phyloP scores from a whole-genome alignment of 2,797 vertebrate species.

The Sebastes minor region DNA sequence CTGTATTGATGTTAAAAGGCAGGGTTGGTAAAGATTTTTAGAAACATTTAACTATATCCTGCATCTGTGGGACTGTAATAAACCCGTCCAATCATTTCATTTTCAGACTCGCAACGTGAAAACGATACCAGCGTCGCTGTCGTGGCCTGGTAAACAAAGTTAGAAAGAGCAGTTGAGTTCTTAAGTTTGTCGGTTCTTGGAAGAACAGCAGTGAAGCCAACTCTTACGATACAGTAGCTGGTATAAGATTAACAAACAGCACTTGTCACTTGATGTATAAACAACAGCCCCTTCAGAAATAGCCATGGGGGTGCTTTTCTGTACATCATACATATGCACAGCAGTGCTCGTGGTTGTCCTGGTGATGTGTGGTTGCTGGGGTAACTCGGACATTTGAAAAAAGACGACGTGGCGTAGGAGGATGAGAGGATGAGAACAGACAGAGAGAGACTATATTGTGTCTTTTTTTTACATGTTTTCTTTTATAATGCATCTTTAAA shows the following conservation, averaged over 20 bases:
- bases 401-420: not conserved
- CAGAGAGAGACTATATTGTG: not conserved
- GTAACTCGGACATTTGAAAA: constrained; percentile 41
- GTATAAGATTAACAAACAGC: not conserved
- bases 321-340: constrained; percentile 20
- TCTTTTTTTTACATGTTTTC: not conserved
- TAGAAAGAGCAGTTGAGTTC: not conserved
- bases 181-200: not conserved
- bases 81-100: no score
- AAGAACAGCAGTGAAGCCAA: not conserved
- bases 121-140: not conserved
- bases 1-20: not conserved
- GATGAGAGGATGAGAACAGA: constrained; percentile 4
- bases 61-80: no score
- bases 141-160: not conserved
- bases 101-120: not conserved
- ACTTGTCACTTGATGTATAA: not conserved
- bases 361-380: constrained; percentile 54
- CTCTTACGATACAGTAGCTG: not conserved
- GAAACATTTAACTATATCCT: no score
- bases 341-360: constrained; percentile 8
- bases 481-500: not conserved
- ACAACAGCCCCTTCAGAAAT: not conserved
- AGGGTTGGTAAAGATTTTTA: no score
- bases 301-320: not conserved